Evolutionary conservation across 1,140 invertebrate genomes (phyloP).

Genomic region (Adoxophyes honmai): DNA sequence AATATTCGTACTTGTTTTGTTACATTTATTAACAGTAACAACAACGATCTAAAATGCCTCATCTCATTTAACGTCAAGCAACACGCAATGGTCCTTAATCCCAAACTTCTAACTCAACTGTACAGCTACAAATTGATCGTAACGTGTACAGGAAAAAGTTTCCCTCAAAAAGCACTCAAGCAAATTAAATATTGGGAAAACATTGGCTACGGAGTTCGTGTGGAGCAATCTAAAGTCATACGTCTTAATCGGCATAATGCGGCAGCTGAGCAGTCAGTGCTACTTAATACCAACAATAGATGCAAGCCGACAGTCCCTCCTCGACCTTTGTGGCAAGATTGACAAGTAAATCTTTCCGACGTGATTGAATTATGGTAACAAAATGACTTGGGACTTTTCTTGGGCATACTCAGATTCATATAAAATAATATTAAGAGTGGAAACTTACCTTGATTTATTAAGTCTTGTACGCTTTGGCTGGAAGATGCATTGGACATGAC

Average conservation of each 20-base stretch:
- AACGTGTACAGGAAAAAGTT: conserved; percentile 58
- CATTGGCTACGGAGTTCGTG: conserved; percentile 47
- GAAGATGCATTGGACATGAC: conserved; percentile 87
- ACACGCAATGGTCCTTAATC: conserved; percentile 33
- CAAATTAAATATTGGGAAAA: conserved; percentile 72
- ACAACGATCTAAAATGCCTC: conserved; percentile 23
- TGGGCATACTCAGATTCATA: background rate
- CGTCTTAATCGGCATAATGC: conserved; percentile 75
- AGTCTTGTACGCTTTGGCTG: conserved; percentile 85
- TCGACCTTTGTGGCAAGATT: conserved; percentile 32
- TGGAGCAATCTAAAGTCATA: conserved; percentile 61
- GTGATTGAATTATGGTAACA: conserved; percentile 29
- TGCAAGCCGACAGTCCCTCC: conserved; percentile 56
- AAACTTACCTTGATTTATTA: conserved; percentile 76
- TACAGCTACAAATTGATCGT: conserved; percentile 64
- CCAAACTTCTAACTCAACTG: conserved; percentile 49
- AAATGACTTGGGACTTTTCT: background rate
- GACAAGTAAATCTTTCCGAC: conserved; percentile 48
- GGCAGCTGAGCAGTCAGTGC: conserved; percentile 47
- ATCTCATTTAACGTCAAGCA: conserved; percentile 46
- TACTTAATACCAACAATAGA: conserved; percentile 48
- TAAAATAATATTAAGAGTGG: background rate
- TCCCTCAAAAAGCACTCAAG: conserved; percentile 67
- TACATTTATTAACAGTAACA: background rate
- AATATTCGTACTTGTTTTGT: too few relatives aligned